Base-by-base conservation (phyloP, 2,113 vertebrate genomes). In the Panurus biarmicus region DNA sequence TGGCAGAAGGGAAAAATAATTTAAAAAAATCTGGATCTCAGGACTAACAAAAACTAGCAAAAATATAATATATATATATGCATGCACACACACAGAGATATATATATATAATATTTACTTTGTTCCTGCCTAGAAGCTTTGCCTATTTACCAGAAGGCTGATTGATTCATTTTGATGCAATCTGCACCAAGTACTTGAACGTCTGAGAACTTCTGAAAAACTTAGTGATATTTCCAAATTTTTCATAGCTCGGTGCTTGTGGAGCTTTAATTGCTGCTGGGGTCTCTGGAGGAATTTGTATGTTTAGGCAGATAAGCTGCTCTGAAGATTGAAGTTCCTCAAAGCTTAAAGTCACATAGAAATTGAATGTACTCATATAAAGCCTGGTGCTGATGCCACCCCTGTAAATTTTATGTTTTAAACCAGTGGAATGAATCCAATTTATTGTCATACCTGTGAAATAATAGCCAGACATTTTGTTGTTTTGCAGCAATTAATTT, bases 381-480 rank as follows among this genome's bases (percentile, higher is more conserved):
- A 17, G 3, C 36, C 38, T 84, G 60, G 35, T 66, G 21, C 12
- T 53, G 45, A 35, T 73, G 54, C 9, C 29, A 50, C 50, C 7
- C 23, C 4, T 45, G 25, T 57, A 73, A 67, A 82, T 89, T 95
- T 89, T 89, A 42, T 61, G 15, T 93, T 86, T 87, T 36, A 76
- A 35, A 67, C 20, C 25, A 82, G 6, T 54, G 3, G 57, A 31
- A 92, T 73, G 25, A 76, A 66, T 75, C 23, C 25, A 11, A 54
- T 75, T 60, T 94, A 38, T 67, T 71, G 85, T 89, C 40, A 35
- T 47, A 69, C 19, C 42, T 75, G 16, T 72, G 77, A 89, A 78
- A 79, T 65, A 84, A 75, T 61, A 82, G 2, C 33, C 51, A 82
- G 57, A 5, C 11, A 61, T 47, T 85, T 91, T 73, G 42, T n/a